Evolutionary conservation across 2,888 invertebrate species (phyloP).

Genomic region (Ochropleura leucogaster): DNA sequence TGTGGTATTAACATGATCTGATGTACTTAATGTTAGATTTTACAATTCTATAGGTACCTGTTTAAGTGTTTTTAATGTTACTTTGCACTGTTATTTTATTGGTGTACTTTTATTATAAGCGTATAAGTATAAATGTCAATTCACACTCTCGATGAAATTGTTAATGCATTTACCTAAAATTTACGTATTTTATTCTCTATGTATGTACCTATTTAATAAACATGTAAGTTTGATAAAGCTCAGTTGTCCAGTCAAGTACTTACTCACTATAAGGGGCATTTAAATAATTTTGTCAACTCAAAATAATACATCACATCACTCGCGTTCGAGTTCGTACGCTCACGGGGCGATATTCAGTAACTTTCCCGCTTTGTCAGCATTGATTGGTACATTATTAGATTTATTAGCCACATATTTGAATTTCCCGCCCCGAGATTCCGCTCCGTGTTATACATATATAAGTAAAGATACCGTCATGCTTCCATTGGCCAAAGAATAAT

Average conservation of each 20-base stretch:
- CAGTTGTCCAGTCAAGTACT: slow-evolving; percentile 8
- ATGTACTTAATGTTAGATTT: slow-evolving; percentile 61
- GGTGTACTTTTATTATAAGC: slow-evolving; percentile 57
- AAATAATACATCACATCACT: background rate
- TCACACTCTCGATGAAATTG: slow-evolving; percentile 57
- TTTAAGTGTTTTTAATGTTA: slow-evolving; percentile 55
- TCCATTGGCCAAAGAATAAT: background rate
- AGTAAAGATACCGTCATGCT: background rate
- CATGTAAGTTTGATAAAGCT: slow-evolving; percentile 7
- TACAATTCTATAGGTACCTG: slow-evolving; percentile 45
- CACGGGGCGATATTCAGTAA: background rate
- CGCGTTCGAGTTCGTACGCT: background rate
- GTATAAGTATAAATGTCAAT: slow-evolving; percentile 62
- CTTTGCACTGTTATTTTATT: slow-evolving; percentile 63
- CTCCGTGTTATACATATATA: background rate
- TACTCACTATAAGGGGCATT: slow-evolving; percentile 9
- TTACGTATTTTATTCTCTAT: slow-evolving; percentile 30
- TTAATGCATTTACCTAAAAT: slow-evolving; percentile 39
- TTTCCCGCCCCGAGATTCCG: background rate
- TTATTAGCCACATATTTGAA: background rate
- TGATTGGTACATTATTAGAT: background rate
- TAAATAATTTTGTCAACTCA: background rate
- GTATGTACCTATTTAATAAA: slow-evolving; percentile 14
- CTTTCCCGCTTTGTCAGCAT: background rate
- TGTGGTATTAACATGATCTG: slow-evolving; percentile 45